These are phyloP conservation scores for Eupithecia subfuscata DNA, from an alignment of 2,888 invertebrate genomes.

Conservation along the genomic window DNA sequence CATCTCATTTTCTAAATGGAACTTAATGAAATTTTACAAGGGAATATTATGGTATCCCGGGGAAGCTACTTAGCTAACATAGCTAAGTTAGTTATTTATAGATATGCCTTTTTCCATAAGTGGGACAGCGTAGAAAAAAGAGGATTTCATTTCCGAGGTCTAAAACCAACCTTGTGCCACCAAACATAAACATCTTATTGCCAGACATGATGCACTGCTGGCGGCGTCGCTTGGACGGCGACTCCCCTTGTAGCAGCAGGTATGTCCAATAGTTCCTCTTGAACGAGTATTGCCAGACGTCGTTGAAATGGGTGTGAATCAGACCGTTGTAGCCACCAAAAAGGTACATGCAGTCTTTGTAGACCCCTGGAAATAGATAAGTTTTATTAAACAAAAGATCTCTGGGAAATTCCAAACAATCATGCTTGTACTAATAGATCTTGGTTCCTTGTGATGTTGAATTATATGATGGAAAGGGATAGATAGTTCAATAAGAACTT, in stretches of 20 bases:
- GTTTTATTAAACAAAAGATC: not conserved
- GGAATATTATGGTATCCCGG: too few species aligned
- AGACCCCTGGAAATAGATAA: constrained; percentile 86
- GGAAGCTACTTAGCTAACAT: not conserved
- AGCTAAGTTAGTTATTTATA: not conserved
- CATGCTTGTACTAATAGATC: not conserved
- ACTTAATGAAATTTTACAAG: not conserved
- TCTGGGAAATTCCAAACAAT: not conserved
- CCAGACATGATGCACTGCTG: constrained; percentile 92
- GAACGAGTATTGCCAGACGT: constrained; percentile 90
- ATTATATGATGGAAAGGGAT: not conserved
- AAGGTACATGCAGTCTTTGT: constrained; percentile 90
- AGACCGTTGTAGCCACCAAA: constrained; percentile 96
- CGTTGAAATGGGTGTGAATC: constrained; percentile 91
- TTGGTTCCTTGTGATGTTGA: not conserved
- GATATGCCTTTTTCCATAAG: not conserved
- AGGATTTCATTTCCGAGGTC: not conserved
- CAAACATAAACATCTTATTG: constrained; percentile 92
- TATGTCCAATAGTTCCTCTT: constrained; percentile 85
- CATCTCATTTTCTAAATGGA: too few species aligned
- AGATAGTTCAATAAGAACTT: not conserved
- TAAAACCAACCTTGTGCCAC: constrained; percentile 90
- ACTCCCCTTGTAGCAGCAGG: constrained; percentile 83
- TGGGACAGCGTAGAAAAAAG: not conserved
- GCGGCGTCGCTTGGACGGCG: constrained; percentile 87